phyloP scores from a whole-genome alignment of 2,888 invertebrate species.

The Andrena marginata region DNA sequence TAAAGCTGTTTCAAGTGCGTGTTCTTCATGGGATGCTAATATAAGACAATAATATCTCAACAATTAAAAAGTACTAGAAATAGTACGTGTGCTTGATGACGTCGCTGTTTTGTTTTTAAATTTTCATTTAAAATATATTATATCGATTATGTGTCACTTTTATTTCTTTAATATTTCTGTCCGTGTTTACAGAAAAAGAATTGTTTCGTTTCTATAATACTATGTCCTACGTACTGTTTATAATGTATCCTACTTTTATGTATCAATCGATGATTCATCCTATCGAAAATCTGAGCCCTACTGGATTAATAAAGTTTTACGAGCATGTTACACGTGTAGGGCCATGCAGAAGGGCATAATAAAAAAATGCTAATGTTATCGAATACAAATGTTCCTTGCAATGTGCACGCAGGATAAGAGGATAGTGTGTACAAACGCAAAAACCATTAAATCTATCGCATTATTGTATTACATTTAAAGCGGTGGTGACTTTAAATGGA shows the following conservation, averaged over 20 bases:
- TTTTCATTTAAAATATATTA: conserved; percentile 10
- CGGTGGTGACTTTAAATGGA: conserved; percentile 52
- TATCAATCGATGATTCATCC: conserved; percentile 42
- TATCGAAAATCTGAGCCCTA: conserved; percentile 45
- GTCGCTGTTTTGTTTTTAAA: conserved; percentile 18
- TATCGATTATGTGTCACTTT: background rate
- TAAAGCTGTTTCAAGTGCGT: conserved; percentile 43
- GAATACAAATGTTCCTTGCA: conserved; percentile 77
- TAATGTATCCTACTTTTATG: conserved; percentile 45
- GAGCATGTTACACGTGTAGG: conserved; percentile 55
- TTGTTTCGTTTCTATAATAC: conserved; percentile 42
- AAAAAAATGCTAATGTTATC: conserved; percentile 64
- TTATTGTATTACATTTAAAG: conserved; percentile 48
- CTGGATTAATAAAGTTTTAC: conserved; percentile 38
- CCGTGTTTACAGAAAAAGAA: background rate
- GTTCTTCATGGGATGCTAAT: conserved; percentile 54
- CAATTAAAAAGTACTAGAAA: conserved; percentile 49
- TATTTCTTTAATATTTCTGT: background rate
- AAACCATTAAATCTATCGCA: conserved; percentile 40
- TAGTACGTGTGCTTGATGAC: conserved; percentile 39
- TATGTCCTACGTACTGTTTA: conserved; percentile 59
- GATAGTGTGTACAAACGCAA: conserved; percentile 50
- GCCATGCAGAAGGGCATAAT: conserved; percentile 62
- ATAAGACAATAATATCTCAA: conserved; percentile 67
- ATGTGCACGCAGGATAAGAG: conserved; percentile 75